phyloP scores from a whole-genome alignment of 2,797 vertebrate species.

The Kryptopterus vitreolus region DNA sequence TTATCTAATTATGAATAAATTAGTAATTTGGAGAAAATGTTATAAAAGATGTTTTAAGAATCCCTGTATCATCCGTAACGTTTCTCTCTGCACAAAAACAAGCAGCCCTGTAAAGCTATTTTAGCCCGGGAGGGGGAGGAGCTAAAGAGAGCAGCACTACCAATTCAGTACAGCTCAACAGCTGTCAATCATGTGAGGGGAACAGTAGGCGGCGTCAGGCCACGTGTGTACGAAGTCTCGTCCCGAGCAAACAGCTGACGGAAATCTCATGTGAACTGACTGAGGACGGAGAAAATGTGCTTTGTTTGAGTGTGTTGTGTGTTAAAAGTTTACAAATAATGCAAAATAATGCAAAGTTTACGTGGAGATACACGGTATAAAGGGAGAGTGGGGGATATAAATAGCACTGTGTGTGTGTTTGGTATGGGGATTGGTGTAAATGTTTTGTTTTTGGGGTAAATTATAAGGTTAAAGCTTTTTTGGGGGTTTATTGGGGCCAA shows the following conservation, averaged over 20 bases:
- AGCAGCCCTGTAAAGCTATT: background rate
- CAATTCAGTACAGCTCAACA: background rate
- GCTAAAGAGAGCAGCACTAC: background rate
- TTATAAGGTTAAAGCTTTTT: background rate
- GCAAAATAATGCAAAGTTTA: background rate
- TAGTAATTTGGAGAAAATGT: too few species aligned
- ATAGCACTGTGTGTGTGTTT: background rate
- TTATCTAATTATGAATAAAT: too few species aligned
- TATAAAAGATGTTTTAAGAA: too few species aligned
- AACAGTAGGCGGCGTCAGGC: constrained; percentile 2
- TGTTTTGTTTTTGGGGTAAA: too few species aligned
- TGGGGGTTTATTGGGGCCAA: background rate
- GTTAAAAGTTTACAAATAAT: too few species aligned
- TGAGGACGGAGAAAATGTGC: background rate
- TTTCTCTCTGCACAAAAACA: background rate
- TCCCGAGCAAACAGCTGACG: constrained; percentile 1
- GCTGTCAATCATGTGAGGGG: background rate
- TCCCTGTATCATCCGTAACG: background rate
- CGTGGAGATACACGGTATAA: background rate
- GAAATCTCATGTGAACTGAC: background rate
- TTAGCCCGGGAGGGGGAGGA: background rate
- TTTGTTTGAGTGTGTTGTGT: background rate
- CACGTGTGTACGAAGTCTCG: background rate
- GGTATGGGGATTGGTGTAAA: background rate
- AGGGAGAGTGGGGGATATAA: background rate